Conservation (phyloP, 2,113 vertebrate species). For the Talpa occidentalis region DNA sequence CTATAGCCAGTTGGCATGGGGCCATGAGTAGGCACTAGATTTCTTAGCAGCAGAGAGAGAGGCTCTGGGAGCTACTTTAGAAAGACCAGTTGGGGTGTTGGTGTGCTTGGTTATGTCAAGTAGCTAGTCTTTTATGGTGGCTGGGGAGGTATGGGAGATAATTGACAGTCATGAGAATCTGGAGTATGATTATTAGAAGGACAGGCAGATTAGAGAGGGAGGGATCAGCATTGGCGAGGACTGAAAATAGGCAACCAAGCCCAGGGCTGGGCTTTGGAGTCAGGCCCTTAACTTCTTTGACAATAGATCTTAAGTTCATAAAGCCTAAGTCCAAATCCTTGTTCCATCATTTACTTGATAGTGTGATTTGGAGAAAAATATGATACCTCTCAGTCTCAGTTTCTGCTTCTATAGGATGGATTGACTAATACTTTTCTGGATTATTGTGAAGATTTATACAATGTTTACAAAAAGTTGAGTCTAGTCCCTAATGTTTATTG, state of each 20-base stretch:
- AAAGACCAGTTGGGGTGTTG: background rate
- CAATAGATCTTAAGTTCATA: background rate
- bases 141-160: background rate
- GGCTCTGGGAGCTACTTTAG: background rate
- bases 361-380: background rate
- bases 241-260: background rate
- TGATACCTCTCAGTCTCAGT: background rate
- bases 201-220: background rate
- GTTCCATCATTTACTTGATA: background rate
- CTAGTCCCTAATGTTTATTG: background rate
- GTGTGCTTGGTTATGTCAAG: background rate
- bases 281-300: background rate
- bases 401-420: constrained; percentile 31
- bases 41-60: background rate
- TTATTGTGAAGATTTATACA: background rate
- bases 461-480: background rate
- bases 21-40: background rate
- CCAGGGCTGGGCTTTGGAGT: background rate
- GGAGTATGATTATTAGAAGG: background rate
- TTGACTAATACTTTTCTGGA: background rate
- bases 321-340: background rate
- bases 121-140: background rate
- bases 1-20: background rate
- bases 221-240: background rate
- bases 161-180: background rate